Evolutionary conservation across 92 coral and sea anemone genomes (phyloP), one percentile per base, ranked within the genome.

Genomic region (Zoanthus solanderi): DNA sequence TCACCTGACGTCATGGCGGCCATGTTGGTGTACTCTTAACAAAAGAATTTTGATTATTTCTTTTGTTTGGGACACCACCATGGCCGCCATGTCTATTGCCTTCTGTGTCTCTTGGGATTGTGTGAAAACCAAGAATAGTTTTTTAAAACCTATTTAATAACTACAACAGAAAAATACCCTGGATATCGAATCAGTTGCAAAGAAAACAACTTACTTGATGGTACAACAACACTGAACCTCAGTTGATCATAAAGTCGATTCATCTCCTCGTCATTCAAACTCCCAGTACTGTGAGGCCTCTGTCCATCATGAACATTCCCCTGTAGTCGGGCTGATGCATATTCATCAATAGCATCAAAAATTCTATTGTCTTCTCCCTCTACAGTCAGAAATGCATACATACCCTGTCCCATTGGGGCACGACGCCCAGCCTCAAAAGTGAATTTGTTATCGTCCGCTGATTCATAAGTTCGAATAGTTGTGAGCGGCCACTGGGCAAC

Each of bases 401-500:
- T 92, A 69, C 99, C 99, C 83, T 95, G 94, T 1, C 99, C 99
- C 99, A 97, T 97, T 4, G 99, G 99, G 44, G 99, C 94, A 28
- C 94, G 91, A 18, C 99, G 90, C 9, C 99, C 99, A 17, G 97
- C 97, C 84, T 97, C 99, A 91, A 97, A 94, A 15, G 90, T 91
- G 71, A 97, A 97, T 87, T 95, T 98, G 69, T 93, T 94, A 69
- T 89, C 76, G 92, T 97, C 99, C 84, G 96, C 87, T 31, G 95
- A 92, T 75, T 97, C 98, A 69, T 97, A 97, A 76, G 91, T 97
- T 5, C 99, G 97, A 23, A 97, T 88, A 4, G 99, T 97, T 44
- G 99, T 97, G 44, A 97, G 92, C 14, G 99, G 99, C 99, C 99
- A 97, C 88, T 97, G 99, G 13, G 99, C 95, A 5, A 97, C 95